Base-by-base conservation (phyloP, 2,797 vertebrate species). In the Pangasius mekongensis region DNA sequence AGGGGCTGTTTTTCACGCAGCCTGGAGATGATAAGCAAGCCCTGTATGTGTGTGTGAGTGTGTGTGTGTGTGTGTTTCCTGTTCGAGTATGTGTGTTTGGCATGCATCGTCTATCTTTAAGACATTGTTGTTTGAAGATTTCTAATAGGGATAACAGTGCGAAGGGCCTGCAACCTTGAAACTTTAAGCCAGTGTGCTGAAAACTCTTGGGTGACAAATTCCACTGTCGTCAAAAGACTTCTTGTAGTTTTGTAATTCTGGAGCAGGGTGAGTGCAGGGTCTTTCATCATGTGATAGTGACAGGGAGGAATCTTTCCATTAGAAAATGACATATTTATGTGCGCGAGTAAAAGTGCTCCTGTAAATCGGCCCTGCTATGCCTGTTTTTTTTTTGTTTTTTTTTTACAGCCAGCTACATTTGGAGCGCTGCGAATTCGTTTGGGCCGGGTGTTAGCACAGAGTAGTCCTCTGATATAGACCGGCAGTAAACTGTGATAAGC, bases 401-500 rank as follows among this genome's bases (percentile, higher is more conserved):
- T 43, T 90, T 91, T 89, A 86, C 87, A 88, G 87, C 86, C 47
- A 60, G 39, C 85, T 89, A 87, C 80, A 60, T 91, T 89, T 73
- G 85, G 90, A 90, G 83, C 77, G 62, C 83, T 76, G 77, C 84
- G 78, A 91, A 91, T 91, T 84, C 90, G 89, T 90, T 92, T 52
- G 89, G 90, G 58, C 78, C 60, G 91, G 91, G 90, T 90, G 92
- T 91, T 87, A 91, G 91, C 88, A 89, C 80, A 88, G 86, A 87
- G 52, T 87, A 83, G 87, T 74, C 66, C 89, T 87, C 86, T 90
- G 91, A 92, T 92, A 92, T 58, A 54, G 89, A 89, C 86, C 78
- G 86, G 84, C 90, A 88, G 90, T 93, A 94, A 95, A 94, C 93
- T 94, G 92, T 93, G 95, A 96, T 96, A 96, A 96, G 95, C 94